Evolutionary conservation across 2,797 vertebrate species (phyloP).

Genomic region (Sandelia bainsii): DNA sequence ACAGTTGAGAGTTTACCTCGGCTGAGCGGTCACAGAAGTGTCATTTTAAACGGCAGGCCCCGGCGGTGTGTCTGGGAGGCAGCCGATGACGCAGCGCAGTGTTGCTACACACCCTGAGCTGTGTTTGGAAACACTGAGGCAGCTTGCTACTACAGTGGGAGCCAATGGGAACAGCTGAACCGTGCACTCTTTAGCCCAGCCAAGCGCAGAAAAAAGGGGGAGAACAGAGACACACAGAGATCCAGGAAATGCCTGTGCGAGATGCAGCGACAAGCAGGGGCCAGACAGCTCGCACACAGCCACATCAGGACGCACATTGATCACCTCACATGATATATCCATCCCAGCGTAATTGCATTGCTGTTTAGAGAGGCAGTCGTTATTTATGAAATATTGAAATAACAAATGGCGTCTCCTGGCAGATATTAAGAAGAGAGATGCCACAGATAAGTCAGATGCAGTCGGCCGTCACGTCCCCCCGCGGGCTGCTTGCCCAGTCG

Average conservation of each 20-base stretch:
- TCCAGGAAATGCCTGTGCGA: slow-evolving; percentile 80
- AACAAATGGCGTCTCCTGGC: slow-evolving; percentile 78
- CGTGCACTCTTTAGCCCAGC: slow-evolving; percentile 75
- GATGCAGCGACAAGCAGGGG: slow-evolving; percentile 29
- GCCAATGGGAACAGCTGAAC: slow-evolving; percentile 79
- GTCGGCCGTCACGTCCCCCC: slow-evolving; percentile 46
- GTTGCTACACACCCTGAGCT: slow-evolving; percentile 82
- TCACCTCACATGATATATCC: slow-evolving; percentile 76
- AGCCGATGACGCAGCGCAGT: slow-evolving; percentile 74
- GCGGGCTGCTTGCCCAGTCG: slow-evolving; percentile 75
- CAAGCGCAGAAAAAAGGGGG: slow-evolving; percentile 49
- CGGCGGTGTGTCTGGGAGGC: slow-evolving; percentile 60
- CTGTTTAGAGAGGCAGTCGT: slow-evolving; percentile 77
- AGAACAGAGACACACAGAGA: slow-evolving; percentile 63
- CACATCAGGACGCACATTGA: slow-evolving; percentile 67
- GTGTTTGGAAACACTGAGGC: slow-evolving; percentile 78
- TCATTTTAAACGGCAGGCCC: slow-evolving; percentile 64
- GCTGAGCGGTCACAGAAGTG: slow-evolving; percentile 68
- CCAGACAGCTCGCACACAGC: slow-evolving; percentile 47
- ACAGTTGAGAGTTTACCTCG: slow-evolving; percentile 52
- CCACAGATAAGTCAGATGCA: slow-evolving; percentile 79
- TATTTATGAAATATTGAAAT: slow-evolving; percentile 86
- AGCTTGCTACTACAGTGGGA: slow-evolving; percentile 63
- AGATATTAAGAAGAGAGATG: slow-evolving; percentile 83
- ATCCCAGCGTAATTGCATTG: slow-evolving; percentile 75